phyloP scores from a whole-genome alignment of 2,113 vertebrate genomes.

The Notothenia coriiceps region DNA sequence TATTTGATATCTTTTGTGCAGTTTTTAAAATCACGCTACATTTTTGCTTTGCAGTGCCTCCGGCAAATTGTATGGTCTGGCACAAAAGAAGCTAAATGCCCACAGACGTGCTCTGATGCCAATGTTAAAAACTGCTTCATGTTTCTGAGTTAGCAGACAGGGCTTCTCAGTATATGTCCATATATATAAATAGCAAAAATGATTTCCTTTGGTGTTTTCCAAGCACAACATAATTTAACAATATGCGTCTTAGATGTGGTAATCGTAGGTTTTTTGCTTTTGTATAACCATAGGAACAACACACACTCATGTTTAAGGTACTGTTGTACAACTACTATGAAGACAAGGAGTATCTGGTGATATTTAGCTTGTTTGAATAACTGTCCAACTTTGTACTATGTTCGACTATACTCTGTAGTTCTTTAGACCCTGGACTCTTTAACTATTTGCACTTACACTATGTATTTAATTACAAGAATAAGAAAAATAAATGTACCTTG shows the following conservation, averaged over 20 bases:
- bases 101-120: constrained; percentile 88
- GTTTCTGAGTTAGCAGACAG: constrained; percentile 90
- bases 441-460: constrained; percentile 96
- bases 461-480: constrained; percentile 97
- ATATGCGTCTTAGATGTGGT: constrained; percentile 89
- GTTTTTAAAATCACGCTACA: constrained; percentile 83
- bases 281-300: constrained; percentile 92
- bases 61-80: constrained; percentile 88
- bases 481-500: constrained; percentile 99
- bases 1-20: constrained; percentile 88
- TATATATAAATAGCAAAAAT: constrained; percentile 86
- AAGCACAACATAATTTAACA: constrained; percentile 91
- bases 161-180: constrained; percentile 88
- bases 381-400: constrained; percentile 97
- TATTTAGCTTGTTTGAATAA: constrained; percentile 93
- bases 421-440: constrained; percentile 93
- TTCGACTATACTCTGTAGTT: constrained; percentile 96
- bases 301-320: constrained; percentile 91
- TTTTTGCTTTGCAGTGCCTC: constrained; percentile 90
- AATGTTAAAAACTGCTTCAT: constrained; percentile 90
- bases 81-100: constrained; percentile 86
- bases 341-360: constrained; percentile 88
- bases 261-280: constrained; percentile 92
- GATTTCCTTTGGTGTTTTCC: constrained; percentile 91
- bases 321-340: constrained; percentile 90